phyloP scores from a whole-genome alignment of 2,888 invertebrate genomes.

The Rapana venosa region DNA sequence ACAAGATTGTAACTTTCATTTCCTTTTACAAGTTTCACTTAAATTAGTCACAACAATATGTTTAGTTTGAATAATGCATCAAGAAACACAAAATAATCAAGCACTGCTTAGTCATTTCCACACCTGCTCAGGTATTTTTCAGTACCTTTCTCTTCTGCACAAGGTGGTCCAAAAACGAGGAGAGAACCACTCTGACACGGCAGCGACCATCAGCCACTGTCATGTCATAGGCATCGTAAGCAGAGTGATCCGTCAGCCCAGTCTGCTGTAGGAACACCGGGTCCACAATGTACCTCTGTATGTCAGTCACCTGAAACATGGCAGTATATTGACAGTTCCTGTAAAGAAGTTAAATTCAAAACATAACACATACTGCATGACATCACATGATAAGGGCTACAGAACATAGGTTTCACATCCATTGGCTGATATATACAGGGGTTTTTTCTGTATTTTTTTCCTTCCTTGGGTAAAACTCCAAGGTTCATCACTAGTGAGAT shows the following conservation, averaged over 20 bases:
- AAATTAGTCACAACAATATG: no score
- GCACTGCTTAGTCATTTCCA: not conserved
- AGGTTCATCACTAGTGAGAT: no score
- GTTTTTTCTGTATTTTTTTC: no score
- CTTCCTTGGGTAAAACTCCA: no score
- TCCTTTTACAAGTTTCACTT: no score
- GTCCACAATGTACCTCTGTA: slow-evolving; percentile 60
- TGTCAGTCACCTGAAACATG: slow-evolving; percentile 57
- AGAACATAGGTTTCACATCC: no score
- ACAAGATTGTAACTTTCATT: no score
- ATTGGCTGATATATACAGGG: no score
- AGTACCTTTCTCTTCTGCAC: slow-evolving; percentile 58
- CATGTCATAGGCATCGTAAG: slow-evolving; percentile 59
- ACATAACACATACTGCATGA: no score
- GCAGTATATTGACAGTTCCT: not conserved
- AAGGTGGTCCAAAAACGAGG: slow-evolving; percentile 49
- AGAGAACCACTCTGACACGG: slow-evolving; percentile 56
- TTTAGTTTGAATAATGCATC: no score
- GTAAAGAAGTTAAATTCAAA: not conserved
- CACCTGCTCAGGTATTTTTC: not conserved
- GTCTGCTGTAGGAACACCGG: slow-evolving; percentile 56
- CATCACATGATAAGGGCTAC: no score
- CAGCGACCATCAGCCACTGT: slow-evolving; percentile 53
- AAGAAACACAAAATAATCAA: no score
- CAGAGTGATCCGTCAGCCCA: slow-evolving; percentile 45